These are phyloP conservation scores for Bujurquina vittata DNA, from an alignment of 2,113 vertebrate species.

Conservation along the genomic window DNA sequence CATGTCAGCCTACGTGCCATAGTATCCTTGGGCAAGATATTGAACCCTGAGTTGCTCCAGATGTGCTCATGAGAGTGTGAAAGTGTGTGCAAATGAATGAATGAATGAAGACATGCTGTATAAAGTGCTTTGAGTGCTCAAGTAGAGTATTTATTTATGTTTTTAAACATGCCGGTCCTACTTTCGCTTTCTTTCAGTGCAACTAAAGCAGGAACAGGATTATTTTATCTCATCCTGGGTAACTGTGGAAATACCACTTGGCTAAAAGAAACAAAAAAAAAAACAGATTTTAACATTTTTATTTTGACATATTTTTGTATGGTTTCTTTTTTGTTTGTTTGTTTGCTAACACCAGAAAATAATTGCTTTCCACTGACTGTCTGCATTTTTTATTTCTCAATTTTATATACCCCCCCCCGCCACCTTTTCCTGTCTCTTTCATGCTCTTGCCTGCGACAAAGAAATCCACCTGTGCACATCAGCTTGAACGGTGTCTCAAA, in stretches of 20 bases:
- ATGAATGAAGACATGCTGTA: too few relatives aligned
- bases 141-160: neutral
- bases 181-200: neutral
- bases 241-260: neutral
- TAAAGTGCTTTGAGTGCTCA: too few relatives aligned
- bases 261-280: too few relatives aligned
- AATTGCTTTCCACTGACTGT: neutral
- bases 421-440: neutral
- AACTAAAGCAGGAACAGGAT: neutral
- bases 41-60: too few relatives aligned
- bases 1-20: too few relatives aligned
- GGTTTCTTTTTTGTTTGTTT: neutral
- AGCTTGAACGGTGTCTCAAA: neutral
- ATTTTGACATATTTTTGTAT: neutral
- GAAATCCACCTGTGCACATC: neutral
- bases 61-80: too few relatives aligned
- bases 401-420: neutral
- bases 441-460: neutral
- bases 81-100: too few relatives aligned
- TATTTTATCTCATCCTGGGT: neutral
- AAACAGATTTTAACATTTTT: neutral
- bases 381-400: neutral
- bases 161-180: neutral
- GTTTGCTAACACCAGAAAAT: neutral
- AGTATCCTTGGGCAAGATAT: too few relatives aligned